Base-by-base conservation (phyloP, 2,113 vertebrate species). In the Buteo buteo region DNA sequence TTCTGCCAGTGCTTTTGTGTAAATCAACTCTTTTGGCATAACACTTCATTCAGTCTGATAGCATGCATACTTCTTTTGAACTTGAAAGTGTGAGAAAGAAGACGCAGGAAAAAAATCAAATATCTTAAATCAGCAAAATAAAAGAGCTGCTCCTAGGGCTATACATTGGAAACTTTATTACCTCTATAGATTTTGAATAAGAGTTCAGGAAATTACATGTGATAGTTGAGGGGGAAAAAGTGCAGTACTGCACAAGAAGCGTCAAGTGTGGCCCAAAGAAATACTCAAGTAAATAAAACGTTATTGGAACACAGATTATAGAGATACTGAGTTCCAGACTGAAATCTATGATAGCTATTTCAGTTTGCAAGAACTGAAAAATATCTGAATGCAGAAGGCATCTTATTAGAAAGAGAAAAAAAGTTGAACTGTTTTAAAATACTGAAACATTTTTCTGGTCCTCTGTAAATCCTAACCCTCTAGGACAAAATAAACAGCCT, bases 51-150 rank as follows among this genome's bases (percentile, higher is more conserved):
- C 49, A 65, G 21, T 32, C 80, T 81, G 36, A 94, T 28, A 91
- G 40, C 29, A 77, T 0, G 1, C 34, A 82, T 49, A 55, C 31
- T 67, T 82, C 64, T 88, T 96, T 72, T 66, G 52, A 95, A 91
- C 28, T 67, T 81, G 47, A 69, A 77, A 91, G 61, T 62, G 34
- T 58, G 76, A 91, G 31, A 80, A 94, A 73, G n/a, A 86, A 87
- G 67, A 92, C 9, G 12, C 38, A 96, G 32, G 7, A 85, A 94
- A 95, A 95, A 58, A 93, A 57, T 50, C 40, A 89, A 83, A 40
- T 90, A 91, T 22, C 47, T 83, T 93, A 96, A 95, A 95, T 95
- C 89, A 93, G 72, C 71, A 96, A 94, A 97, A 97, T 90, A 94
- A 96, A 97, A 82, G 65, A 95, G 61, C 49, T 86, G 57, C 16